Evolutionary conservation across 2,888 invertebrate genomes (phyloP).

Genomic region (Diarsia dahlii): DNA sequence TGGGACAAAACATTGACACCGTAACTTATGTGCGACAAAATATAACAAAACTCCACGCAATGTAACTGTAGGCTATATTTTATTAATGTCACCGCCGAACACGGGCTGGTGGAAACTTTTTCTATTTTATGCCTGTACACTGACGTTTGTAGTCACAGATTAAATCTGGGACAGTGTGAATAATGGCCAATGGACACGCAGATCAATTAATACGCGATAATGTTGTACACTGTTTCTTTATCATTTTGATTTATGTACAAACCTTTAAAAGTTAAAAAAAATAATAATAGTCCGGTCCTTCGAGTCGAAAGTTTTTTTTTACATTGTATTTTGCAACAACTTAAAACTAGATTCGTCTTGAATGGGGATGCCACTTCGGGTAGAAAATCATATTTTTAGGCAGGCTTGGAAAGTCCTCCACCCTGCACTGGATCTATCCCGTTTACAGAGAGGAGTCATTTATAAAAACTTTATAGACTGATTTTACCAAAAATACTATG

Average conservation of each 20-base stretch:
- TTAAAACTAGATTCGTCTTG: background rate
- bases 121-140: conserved; percentile 38
- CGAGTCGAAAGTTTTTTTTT: background rate
- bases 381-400: too few relatives aligned
- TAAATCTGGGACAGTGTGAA: conserved; percentile 45
- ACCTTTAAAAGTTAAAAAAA: background rate
- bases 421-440: too few relatives aligned
- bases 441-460: too few relatives aligned
- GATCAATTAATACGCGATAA: conserved; percentile 31
- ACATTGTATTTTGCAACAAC: background rate
- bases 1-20: background rate
- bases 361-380: too few relatives aligned
- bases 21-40: background rate
- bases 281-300: background rate
- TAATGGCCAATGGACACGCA: conserved; percentile 62
- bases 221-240: background rate
- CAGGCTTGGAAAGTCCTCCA: too few relatives aligned
- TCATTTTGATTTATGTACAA: background rate
- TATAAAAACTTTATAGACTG: too few relatives aligned
- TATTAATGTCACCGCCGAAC: conserved; percentile 35
- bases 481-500: too few relatives aligned
- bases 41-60: conserved; percentile 36
- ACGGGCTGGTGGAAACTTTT: conserved; percentile 29
- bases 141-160: conserved; percentile 48
- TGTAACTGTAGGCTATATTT: conserved; percentile 23